These are phyloP conservation scores for Brenthis ino DNA, from an alignment of 2,888 invertebrate genomes.

Conservation along the genomic window DNA sequence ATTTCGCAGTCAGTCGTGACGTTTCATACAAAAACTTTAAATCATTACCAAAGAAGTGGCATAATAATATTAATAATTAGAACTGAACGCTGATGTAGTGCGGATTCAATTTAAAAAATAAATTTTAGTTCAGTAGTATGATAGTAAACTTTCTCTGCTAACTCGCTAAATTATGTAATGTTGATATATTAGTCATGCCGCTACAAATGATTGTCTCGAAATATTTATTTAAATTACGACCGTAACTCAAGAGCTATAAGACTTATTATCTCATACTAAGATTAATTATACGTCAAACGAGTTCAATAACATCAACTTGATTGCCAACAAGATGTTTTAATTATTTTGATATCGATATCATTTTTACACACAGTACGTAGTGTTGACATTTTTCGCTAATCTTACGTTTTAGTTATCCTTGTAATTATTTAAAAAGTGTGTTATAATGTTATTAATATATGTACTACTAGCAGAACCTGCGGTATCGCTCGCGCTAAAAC, in stretches of 20 bases:
- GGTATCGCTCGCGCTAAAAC: too few relatives aligned
- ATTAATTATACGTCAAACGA: slow-evolving; percentile 26
- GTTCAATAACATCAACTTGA: slow-evolving; percentile 34
- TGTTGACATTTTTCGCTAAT: neutral
- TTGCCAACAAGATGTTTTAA: slow-evolving; percentile 15
- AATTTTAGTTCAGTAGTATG: neutral
- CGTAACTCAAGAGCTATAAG: neutral
- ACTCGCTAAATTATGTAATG: slow-evolving; percentile 49
- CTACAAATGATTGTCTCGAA: slow-evolving; percentile 27
- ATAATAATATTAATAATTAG: too few relatives aligned
- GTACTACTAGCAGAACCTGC: too few relatives aligned
- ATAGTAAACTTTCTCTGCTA: slow-evolving; percentile 53
- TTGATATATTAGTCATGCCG: slow-evolving; percentile 41
- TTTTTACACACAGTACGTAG: neutral
- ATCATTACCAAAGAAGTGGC: too few relatives aligned
- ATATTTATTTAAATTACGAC: slow-evolving; percentile 10
- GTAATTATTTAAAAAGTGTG: too few relatives aligned
- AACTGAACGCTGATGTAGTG: too few relatives aligned
- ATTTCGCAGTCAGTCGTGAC: too few relatives aligned
- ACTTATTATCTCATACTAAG: slow-evolving; percentile 2
- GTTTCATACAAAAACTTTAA: too few relatives aligned
- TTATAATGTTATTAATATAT: too few relatives aligned
- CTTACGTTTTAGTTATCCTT: too few relatives aligned
- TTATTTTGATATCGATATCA: slow-evolving; percentile 20
- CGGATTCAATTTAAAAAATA: too few relatives aligned